Conservation (phyloP, 2,797 vertebrate genomes). For the Bufotes viridis region DNA sequence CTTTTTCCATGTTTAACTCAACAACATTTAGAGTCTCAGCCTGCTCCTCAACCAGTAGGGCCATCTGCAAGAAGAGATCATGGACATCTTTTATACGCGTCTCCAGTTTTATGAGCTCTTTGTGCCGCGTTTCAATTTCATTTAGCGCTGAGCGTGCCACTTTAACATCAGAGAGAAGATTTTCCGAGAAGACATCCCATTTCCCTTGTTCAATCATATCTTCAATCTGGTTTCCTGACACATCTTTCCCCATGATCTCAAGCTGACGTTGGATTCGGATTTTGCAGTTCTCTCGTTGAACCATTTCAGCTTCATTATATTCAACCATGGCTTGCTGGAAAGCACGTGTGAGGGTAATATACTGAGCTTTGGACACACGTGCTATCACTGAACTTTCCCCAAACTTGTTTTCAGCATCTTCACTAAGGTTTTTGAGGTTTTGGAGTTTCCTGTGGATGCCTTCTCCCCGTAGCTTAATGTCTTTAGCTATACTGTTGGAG, state of each 20-base stretch:
- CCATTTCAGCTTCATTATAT: conserved; percentile 92
- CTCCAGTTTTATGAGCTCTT: conserved; percentile 91
- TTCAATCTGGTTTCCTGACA: conserved; percentile 89
- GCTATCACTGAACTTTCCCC: conserved; percentile 82
- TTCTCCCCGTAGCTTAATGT: conserved; percentile 89
- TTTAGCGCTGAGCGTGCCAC: conserved; percentile 85
- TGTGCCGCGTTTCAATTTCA: conserved; percentile 92
- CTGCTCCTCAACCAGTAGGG: conserved; percentile 92
- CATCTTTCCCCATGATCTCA: conserved; percentile 91
- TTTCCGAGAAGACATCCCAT: conserved; percentile 91
- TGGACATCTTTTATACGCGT: conserved; percentile 86
- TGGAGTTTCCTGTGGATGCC: conserved; percentile 80
- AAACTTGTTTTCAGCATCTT: conserved; percentile 78
- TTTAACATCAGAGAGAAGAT: conserved; percentile 87
- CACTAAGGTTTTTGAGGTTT: conserved; percentile 78
- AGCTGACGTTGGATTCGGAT: conserved; percentile 92
- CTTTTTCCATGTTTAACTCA: conserved; percentile 87
- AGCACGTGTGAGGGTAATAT: conserved; percentile 82
- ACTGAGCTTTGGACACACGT: conserved; percentile 87
- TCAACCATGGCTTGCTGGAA: conserved; percentile 91
- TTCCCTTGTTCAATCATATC: conserved; percentile 93
- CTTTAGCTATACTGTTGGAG: conserved; percentile 89
- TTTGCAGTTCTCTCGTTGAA: conserved; percentile 89
- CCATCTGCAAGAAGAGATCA: conserved; percentile 93
- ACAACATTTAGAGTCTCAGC: conserved; percentile 85